Base-by-base conservation (phyloP, 92 coral and sea anemone species). In the Siderastrea radians region DNA sequence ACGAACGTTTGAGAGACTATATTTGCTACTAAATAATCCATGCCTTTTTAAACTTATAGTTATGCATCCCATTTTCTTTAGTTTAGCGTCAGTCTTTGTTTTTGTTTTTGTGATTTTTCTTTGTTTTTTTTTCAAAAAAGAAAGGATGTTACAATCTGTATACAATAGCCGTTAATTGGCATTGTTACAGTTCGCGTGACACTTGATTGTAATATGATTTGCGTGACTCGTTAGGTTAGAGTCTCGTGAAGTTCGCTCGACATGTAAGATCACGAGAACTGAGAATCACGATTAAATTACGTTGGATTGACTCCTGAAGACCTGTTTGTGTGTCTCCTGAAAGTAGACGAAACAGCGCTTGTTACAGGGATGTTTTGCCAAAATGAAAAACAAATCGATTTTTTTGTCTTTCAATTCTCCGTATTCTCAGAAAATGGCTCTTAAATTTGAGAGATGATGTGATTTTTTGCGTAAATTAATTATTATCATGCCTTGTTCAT, bases 1-100 rank as follows among this genome's bases (percentile, higher is more conserved):
- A 75, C 48, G 83, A 55, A 38, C 57, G 54, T 38, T 38, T 78
- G 3, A 78, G 57, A 53, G 85, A 80, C 59, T 80, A 80, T 66
- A 60, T 62, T 52, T 50, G 78, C 2, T 64, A 26, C 0, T 26
- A 0, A 26, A 26, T 0, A 26, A 26, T 26, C 0, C 38, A 26
- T 26, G 38, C 38, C 38, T 64, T 64, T 1, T 64, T 26, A 7
- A 7, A 11, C 5, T 64, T 5, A 0, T 26, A 7, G 68, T 26
- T 26, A 7, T 5, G 1, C 3, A 64, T 64, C 15, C 12, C 5
- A 64, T 15, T 26, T 64, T 15, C 19, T 26, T 26, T 15, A 16
- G 2, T 64, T 64, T 64, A 64, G 17, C 11, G n/a, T 6, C 68
- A 19, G 1, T 63, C 0, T 63, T 63, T 14, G 43, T 19, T 26